Conservation (phyloP, 2,113 vertebrate species). For the Xiphias gladius region DNA sequence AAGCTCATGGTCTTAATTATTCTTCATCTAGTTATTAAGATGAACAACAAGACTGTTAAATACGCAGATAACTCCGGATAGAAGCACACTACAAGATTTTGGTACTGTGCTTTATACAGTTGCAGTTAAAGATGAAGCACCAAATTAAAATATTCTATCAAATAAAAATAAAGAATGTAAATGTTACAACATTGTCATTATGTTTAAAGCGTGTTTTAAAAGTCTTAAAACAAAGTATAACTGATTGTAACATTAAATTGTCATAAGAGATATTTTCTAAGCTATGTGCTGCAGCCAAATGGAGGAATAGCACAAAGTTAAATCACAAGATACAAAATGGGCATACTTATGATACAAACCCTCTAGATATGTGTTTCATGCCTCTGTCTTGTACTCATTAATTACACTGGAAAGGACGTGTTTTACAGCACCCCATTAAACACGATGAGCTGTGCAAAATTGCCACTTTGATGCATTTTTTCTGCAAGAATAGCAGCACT, state of each 20-base stretch:
- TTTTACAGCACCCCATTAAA: conserved; percentile 74
- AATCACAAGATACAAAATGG: conserved; percentile 51
- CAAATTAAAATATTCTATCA: not conserved
- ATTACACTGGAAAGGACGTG: conserved; percentile 65
- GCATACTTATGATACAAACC: conserved; percentile 38
- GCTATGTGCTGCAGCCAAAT: conserved; percentile 23
- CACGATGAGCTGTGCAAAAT: conserved; percentile 71
- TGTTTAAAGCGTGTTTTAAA: not conserved
- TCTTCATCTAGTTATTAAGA: conserved; percentile 16
- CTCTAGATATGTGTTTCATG: conserved; percentile 48
- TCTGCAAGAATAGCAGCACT: conserved; percentile 46
- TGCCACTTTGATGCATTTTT: conserved; percentile 61
- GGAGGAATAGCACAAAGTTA: conserved; percentile 47
- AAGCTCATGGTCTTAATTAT: conserved; percentile 40
- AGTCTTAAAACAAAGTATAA: conserved; percentile 2
- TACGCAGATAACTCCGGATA: not conserved
- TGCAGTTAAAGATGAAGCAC: not conserved
- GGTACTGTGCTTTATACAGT: not conserved
- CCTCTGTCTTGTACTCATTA: conserved; percentile 63
- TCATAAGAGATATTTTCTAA: not conserved
- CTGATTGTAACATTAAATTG: conserved; percentile 16
- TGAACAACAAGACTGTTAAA: not conserved
- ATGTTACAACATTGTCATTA: not conserved
- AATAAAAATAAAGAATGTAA: not conserved
- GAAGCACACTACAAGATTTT: not conserved